Base-by-base conservation (phyloP, 2,888 invertebrate genomes). In the Caradrina clavipalpis region DNA sequence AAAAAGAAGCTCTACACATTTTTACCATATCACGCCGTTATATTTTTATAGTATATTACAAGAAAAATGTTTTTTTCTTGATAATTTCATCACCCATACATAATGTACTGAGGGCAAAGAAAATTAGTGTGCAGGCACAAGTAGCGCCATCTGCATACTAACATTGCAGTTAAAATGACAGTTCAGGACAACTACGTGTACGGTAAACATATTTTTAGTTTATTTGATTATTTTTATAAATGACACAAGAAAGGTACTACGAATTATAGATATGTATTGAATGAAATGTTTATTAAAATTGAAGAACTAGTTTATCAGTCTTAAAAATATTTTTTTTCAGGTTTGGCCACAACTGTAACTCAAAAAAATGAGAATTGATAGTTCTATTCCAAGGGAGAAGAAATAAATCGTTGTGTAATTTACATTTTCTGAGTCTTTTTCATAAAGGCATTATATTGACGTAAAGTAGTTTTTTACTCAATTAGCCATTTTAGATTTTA, bases 261-360 rank as follows among this genome's bases (percentile, higher is more conserved):
- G 57, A 71, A 72, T 64, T 66, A 76, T 72, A 64, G 80, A 81
- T 82, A 83, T 83, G 82, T 80, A 56, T 69, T 77, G 59, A 79
- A 78, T 63, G 26, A 76, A 76, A 55, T 75, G 59, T 67, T 79
- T 58, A 64, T 63, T 79, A 70, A 69, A n/a, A 70, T 76, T 80
- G 80, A 74, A 76, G 54, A 67, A 75, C 76, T 83, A 83, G 75
- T 76, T 66, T 67, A 77, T 84, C 83, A 84, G 84, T 84, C 84
- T 84, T 83, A 68, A 72, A 70, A 56, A 69, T 66, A 68, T 78
- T 51, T 78, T 51, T 62, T 68, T 68, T 76, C 69, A 77, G 69
- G 72, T 76, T 82, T 81, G 82, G 84, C 73, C 79, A 75, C 69
- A 66, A 66, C 67, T 80, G 65, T 62, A 67, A 68, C 64, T 82